A percentile compares a stretch with the other conserved stretches of the same genome.
phyloP scores from a whole-genome alignment of 1,140 invertebrate genomes.

The Metopolophium dirhodum region DNA sequence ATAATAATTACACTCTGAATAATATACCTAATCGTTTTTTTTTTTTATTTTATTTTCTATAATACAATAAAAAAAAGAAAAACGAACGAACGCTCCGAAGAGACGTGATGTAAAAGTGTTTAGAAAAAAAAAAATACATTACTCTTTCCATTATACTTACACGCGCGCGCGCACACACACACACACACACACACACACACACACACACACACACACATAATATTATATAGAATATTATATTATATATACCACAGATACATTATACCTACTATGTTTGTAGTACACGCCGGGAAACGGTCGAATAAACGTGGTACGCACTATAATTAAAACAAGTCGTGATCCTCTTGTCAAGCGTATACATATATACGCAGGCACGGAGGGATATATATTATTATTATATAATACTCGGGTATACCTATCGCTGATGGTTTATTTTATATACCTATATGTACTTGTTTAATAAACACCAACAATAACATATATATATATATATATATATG shows the following conservation, averaged over 20 bases:
- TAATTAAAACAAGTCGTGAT: slow-evolving; percentile 33
- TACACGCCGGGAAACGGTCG: neutral
- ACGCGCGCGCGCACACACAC: too few species aligned
- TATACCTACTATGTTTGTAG: neutral
- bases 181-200: neutral
- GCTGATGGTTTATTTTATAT: slow-evolving; percentile 5
- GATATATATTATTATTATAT: neutral
- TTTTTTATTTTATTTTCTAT: neutral
- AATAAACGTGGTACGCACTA: slow-evolving; percentile 9
- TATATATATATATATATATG: neutral
- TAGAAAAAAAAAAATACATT: neutral
- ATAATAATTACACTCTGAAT: neutral
- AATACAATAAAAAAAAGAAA: neutral
- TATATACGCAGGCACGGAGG: neutral
- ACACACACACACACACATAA: neutral
- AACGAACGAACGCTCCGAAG: neutral
- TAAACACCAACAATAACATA: neutral
- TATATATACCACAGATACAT: neutral
- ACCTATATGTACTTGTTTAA: neutral
- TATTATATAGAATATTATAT: neutral
- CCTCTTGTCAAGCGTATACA: neutral
- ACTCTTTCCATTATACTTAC: slow-evolving; percentile 7
- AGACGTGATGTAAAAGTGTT: slow-evolving; percentile 30
- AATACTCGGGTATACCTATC: neutral
- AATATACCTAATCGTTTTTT: neutral